Evolutionary conservation across 2,797 vertebrate species (phyloP).

Genomic region (Orientallactaga sibirica): DNA sequence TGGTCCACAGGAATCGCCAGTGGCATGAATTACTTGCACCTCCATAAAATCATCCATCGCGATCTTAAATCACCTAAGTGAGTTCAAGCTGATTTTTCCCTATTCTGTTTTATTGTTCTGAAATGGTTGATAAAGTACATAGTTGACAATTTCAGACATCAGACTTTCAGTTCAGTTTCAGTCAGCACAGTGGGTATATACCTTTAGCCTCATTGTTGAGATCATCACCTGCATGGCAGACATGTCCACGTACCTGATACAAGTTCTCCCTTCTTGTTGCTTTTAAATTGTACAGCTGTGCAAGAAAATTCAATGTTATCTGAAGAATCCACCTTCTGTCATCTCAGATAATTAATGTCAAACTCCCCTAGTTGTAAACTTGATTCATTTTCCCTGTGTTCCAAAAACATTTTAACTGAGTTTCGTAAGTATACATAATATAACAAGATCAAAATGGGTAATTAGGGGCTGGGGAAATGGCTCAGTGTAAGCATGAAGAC

Average conservation of each 20-base stretch:
- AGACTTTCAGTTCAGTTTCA: background rate
- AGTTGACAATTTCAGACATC: background rate
- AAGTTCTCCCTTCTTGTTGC: constrained; percentile 15
- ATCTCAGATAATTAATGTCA: background rate
- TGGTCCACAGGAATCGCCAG: constrained; percentile 98
- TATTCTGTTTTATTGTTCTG: constrained; percentile 43
- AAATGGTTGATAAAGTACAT: background rate
- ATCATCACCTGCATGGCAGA: background rate
- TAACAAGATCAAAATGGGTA: constrained; percentile 32
- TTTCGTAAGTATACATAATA: constrained; percentile 43
- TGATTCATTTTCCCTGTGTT: background rate
- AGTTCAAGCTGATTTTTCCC: constrained; percentile 84
- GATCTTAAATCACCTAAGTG: constrained; percentile 99
- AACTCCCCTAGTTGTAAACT: background rate
- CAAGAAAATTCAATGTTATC: constrained; percentile 1
- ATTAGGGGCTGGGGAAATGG: too few species aligned
- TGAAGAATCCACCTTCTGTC: background rate
- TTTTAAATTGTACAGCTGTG: background rate
- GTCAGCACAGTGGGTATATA: background rate
- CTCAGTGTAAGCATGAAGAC: too few species aligned
- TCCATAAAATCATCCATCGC: constrained; percentile 99
- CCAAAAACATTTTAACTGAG: background rate
- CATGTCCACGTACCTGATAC: background rate
- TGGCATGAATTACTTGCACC: constrained; percentile 99
- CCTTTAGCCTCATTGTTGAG: constrained; percentile 6